Percentiles rank a stretch among this genome's conserved stretches.
phyloP scores from a whole-genome alignment of 2,113 vertebrate species.

The Cyprinodon variegatus region DNA sequence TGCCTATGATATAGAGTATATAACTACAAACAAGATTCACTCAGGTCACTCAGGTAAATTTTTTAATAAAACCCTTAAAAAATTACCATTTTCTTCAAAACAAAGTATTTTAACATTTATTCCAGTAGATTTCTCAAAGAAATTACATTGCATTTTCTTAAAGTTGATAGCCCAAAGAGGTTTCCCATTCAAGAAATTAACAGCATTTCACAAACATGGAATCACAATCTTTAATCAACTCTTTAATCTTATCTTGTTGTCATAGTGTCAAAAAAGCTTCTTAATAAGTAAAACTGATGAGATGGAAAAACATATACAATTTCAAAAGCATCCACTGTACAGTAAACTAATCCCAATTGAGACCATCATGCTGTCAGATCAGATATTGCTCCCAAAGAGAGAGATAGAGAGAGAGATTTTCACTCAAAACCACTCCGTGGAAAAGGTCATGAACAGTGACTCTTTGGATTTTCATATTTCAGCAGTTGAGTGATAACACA shows the following conservation, averaged over 20 bases:
- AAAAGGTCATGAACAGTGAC: constrained; percentile 59
- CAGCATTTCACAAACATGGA: constrained; percentile 24
- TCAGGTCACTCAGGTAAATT: constrained; percentile 60
- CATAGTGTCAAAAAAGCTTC: constrained; percentile 31
- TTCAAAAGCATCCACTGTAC: constrained; percentile 44
- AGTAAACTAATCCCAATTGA: constrained; percentile 49
- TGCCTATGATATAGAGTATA: neutral
- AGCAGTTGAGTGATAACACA: constrained; percentile 13
- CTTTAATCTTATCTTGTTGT: constrained; percentile 1
- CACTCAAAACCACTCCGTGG: constrained; percentile 28
- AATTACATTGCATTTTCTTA: constrained; percentile 35
- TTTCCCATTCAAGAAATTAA: constrained; percentile 17
- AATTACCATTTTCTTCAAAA: constrained; percentile 55
- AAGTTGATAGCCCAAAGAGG: constrained; percentile 23
- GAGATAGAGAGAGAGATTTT: constrained; percentile 51
- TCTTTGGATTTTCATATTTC: constrained; percentile 47
- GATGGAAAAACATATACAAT: constrained; percentile 31
- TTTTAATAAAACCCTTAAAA: constrained; percentile 8
- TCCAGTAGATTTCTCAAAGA: constrained; percentile 33
- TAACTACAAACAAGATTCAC: constrained; percentile 50
- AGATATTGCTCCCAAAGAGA: constrained; percentile 42
- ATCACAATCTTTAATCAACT: neutral
- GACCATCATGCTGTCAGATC: constrained; percentile 67
- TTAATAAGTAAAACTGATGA: neutral
- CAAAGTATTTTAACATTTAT: constrained; percentile 47